phyloP scores from a whole-genome alignment of 2,888 invertebrate genomes.

The Leucoptera coffeella region DNA sequence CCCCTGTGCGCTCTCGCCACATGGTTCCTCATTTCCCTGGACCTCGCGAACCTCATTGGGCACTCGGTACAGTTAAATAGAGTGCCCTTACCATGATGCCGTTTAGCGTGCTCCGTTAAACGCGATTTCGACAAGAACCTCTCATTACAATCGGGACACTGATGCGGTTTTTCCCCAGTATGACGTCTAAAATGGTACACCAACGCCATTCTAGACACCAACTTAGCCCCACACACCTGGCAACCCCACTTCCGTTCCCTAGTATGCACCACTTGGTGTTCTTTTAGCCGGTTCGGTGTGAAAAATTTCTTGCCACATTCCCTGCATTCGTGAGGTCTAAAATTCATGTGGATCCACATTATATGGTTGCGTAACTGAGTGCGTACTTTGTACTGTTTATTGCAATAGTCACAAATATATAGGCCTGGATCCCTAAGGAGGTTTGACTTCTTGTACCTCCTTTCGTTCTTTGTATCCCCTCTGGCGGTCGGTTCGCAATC shows the following conservation, averaged over 20 bases:
- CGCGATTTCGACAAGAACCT: constrained; percentile 33
- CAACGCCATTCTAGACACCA: constrained; percentile 38
- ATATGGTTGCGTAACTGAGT: constrained; percentile 39
- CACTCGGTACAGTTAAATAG: constrained; percentile 21
- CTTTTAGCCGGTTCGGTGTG: constrained; percentile 38
- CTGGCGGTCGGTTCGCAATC: constrained; percentile 33
- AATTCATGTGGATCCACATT: constrained; percentile 42
- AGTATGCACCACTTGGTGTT: constrained; percentile 47
- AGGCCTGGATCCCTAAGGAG: constrained; percentile 30
- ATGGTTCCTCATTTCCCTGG: constrained; percentile 25
- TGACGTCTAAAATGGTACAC: constrained; percentile 38
- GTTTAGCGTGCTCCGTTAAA: constrained; percentile 30
- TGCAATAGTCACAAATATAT: constrained; percentile 32
- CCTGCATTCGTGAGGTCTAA: constrained; percentile 39
- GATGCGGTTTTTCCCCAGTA: constrained; percentile 38
- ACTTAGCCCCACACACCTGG: constrained; percentile 39
- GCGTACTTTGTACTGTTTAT: constrained; percentile 24
- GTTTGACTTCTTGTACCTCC: constrained; percentile 22
- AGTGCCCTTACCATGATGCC: constrained; percentile 26
- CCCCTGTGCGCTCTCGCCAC: constrained; percentile 17
- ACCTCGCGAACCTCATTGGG: constrained; percentile 19
- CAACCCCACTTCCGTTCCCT: constrained; percentile 45
- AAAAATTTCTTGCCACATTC: constrained; percentile 47
- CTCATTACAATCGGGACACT: constrained; percentile 33
- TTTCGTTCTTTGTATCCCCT: constrained; percentile 16